Percentiles rank a stretch among this genome's conserved stretches.
These are phyloP conservation scores for Emydoidea blandingii DNA, from an alignment of 2,797 vertebrate species.

Conservation along the genomic window DNA sequence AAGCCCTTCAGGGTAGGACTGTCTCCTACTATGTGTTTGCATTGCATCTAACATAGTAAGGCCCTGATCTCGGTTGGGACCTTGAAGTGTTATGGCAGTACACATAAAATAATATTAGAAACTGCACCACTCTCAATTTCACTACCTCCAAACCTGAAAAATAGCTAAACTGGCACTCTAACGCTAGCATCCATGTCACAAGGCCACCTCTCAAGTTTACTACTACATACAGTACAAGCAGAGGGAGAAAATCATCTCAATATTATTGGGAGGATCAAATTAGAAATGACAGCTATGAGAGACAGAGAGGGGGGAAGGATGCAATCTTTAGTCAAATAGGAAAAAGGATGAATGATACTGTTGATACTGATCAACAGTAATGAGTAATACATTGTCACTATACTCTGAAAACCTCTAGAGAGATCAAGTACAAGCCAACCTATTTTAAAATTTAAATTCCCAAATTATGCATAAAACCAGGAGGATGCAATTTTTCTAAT, in stretches of 20 bases:
- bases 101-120: background rate
- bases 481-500: constrained; percentile 6
- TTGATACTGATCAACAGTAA: fast-evolving
- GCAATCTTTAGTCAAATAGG: background rate
- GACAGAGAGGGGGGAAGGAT: background rate
- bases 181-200: background rate
- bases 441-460: background rate
- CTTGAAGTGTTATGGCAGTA: background rate
- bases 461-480: background rate
- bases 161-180: background rate
- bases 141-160: background rate
- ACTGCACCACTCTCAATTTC: background rate
- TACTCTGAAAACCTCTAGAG: background rate
- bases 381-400: background rate
- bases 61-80: background rate
- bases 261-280: background rate
- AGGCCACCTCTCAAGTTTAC: background rate
- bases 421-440: background rate
- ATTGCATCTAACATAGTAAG: background rate
- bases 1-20: background rate
- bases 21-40: background rate
- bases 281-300: background rate
- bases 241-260: background rate
- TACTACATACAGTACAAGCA: background rate
- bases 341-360: background rate